Conservation (phyloP, 2,888 invertebrate genomes). For the Zygaena filipendulae region DNA sequence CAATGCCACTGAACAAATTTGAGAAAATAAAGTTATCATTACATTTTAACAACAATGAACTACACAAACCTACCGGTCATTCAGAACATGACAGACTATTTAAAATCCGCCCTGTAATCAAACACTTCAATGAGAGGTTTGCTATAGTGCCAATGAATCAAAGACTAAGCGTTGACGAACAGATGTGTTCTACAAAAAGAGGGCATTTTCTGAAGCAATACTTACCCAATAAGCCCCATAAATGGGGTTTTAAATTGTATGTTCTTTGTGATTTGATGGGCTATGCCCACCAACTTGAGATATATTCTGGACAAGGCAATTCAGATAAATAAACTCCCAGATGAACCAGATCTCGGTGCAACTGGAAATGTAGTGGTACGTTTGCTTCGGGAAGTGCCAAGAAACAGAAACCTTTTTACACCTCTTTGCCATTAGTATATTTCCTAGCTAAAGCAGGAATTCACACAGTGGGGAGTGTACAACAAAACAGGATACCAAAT, state of each 20-base stretch:
- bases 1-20: conserved; percentile 22
- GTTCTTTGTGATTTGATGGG: conserved; percentile 13
- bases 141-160: conserved; percentile 22
- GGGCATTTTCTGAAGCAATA: conserved; percentile 18
- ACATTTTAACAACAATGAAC: conserved; percentile 23
- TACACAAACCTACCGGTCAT: conserved; percentile 19
- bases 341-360: conserved; percentile 7
- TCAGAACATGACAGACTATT: conserved; percentile 21
- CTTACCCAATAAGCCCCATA: conserved; percentile 16
- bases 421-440: conserved; percentile 21
- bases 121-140: conserved; percentile 16
- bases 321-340: background rate
- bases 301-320: conserved; percentile 14
- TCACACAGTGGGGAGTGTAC: conserved; percentile 24
- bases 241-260: conserved; percentile 17
- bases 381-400: conserved; percentile 22
- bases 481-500: conserved; percentile 25
- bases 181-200: conserved; percentile 16
- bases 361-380: conserved; percentile 20
- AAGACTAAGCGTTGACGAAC: conserved; percentile 23
- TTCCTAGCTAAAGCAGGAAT: conserved; percentile 24
- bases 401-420: conserved; percentile 23
- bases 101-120: conserved; percentile 20
- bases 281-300: conserved; percentile 15
- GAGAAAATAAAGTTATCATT: conserved; percentile 20